A percentile compares a stretch with the other conserved stretches of the same genome.
These are phyloP conservation scores for Dromococcyx pavoninus DNA, from an alignment of 2,797 vertebrate genomes.

Conservation along the genomic window DNA sequence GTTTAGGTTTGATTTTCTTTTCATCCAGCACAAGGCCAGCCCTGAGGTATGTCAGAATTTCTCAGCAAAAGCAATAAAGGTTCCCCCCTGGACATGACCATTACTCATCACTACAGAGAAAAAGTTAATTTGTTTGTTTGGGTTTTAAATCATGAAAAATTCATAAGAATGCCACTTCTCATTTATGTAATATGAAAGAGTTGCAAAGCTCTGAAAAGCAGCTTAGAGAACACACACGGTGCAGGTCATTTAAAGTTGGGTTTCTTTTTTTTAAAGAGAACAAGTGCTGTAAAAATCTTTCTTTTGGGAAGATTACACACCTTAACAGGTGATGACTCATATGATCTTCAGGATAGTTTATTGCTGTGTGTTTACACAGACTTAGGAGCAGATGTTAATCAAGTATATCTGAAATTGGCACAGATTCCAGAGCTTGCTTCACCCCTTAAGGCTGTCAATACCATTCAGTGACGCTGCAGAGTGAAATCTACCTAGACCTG, in stretches of 20 bases:
- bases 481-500: neutral
- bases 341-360: neutral
- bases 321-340: neutral
- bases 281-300: neutral
- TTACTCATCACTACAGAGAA: neutral
- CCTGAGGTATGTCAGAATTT: neutral
- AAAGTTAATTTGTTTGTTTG: neutral
- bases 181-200: neutral
- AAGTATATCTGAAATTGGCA: neutral
- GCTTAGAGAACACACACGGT: neutral
- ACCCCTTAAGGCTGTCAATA: neutral
- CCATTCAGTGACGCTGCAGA: neutral
- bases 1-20: neutral
- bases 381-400: neutral
- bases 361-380: neutral
- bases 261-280: neutral
- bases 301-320: neutral
- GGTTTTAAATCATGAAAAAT: neutral
- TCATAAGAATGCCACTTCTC: neutral
- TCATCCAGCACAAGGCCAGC: neutral
- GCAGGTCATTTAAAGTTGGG: neutral
- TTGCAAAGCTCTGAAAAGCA: neutral
- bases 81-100: rapidly evolving
- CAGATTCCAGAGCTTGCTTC: neutral
- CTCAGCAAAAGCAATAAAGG: neutral